Evolutionary conservation across 2,113 vertebrate genomes (phyloP).

Genomic region (Plestiodon gilberti): DNA sequence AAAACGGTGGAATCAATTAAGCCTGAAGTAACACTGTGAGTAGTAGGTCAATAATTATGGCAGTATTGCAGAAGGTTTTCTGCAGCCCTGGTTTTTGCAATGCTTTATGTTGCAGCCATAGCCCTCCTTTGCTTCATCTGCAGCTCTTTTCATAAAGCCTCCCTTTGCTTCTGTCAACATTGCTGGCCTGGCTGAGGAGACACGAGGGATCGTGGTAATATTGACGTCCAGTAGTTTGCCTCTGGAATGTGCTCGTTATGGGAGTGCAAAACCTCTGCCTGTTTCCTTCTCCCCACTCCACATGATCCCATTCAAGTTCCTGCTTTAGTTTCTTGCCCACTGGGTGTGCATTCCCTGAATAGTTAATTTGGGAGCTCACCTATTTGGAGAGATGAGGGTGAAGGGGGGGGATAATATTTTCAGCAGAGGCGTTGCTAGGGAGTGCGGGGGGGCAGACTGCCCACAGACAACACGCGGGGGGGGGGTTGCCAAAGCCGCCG

Average conservation of each 20-base stretch:
- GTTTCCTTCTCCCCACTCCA: neutral
- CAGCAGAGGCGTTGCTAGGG: too few species aligned
- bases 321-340: neutral
- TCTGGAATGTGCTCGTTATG: too few species aligned
- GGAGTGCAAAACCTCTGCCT: neutral
- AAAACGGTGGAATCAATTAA: neutral
- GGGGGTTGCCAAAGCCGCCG: too few species aligned
- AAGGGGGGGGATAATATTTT: too few species aligned
- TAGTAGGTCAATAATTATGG: neutral
- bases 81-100: neutral
- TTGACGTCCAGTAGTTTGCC: neutral
- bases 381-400: too few species aligned
- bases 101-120: neutral
- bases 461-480: too few species aligned
- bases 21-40: neutral
- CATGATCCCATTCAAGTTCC: neutral
- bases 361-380: too few species aligned
- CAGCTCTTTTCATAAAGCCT: neutral
- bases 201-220: neutral
- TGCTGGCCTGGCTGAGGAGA: too few species aligned
- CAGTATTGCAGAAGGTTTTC: neutral
- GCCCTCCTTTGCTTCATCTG: neutral
- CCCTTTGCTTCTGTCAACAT: too few species aligned
- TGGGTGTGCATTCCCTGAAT: neutral
- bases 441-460: too few species aligned